Conservation (phyloP, 2,888 invertebrate species). For the Melanostoma mellinum region DNA sequence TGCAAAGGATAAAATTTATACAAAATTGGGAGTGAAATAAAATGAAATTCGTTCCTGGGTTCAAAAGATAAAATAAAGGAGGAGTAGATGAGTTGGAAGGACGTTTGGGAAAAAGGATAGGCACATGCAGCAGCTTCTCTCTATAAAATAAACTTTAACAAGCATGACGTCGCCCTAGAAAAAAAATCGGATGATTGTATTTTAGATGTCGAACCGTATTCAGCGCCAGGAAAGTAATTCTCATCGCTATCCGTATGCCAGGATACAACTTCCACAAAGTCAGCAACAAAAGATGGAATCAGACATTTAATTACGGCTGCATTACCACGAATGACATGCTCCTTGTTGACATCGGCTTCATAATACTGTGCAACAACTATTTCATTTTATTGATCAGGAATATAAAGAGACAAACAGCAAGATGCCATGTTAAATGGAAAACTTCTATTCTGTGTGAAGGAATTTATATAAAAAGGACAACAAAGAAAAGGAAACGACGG, state of each 20-base stretch:
- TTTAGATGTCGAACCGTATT: conserved; percentile 80
- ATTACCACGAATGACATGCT: conserved; percentile 94
- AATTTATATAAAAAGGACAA: background rate
- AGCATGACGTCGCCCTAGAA: conserved; percentile 63
- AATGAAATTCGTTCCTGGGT: conserved; percentile 14
- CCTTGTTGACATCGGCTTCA: conserved; percentile 95
- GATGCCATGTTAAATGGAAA: conserved; percentile 4
- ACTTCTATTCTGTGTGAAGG: background rate
- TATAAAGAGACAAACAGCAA: conserved; percentile 14
- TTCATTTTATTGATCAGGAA: conserved; percentile 12
- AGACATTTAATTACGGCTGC: conserved; percentile 94
- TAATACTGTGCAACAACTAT: conserved; percentile 95
- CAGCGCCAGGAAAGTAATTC: conserved; percentile 80
- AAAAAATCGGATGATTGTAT: conserved; percentile 7
- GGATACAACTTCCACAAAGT: conserved; percentile 93
- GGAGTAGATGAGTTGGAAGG: conserved; percentile 17
- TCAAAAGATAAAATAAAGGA: conserved; percentile 13
- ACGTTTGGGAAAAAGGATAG: background rate
- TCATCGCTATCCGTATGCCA: conserved; percentile 89
- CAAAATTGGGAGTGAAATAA: conserved; percentile 21
- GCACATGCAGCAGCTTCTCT: conserved; percentile 39
- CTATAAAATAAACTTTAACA: conserved; percentile 52
- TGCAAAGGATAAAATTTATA: conserved; percentile 17
- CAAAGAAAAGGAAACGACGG: background rate
- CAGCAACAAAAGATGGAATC: conserved; percentile 95